Conservation (phyloP, 2,888 invertebrate species). For the Drosophila picticornis region DNA sequence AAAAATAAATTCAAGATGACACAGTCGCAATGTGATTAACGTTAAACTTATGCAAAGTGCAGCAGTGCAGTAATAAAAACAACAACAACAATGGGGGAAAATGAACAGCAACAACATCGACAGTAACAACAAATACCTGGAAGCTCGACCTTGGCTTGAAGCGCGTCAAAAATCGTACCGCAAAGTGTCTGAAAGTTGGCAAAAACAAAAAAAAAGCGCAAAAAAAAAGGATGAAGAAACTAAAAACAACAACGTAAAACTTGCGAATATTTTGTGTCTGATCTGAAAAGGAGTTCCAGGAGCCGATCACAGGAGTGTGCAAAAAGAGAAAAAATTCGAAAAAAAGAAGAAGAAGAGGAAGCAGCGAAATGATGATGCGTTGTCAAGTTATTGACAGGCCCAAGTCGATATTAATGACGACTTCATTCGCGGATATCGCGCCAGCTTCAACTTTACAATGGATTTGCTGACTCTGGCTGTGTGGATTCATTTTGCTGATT, state of each 20-base stretch:
- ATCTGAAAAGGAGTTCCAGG: slow-evolving; percentile 49
- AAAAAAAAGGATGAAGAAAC: slow-evolving; percentile 11
- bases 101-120: slow-evolving; percentile 9
- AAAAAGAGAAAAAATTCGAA: slow-evolving; percentile 22
- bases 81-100: slow-evolving; percentile 24
- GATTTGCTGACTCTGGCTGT: background rate
- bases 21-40: slow-evolving; percentile 55
- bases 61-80: slow-evolving; percentile 35
- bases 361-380: slow-evolving; percentile 71
- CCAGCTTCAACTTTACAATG: slow-evolving; percentile 13
- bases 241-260: slow-evolving; percentile 14
- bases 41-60: slow-evolving; percentile 68
- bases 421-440: slow-evolving; percentile 69
- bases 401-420: slow-evolving; percentile 80
- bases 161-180: slow-evolving; percentile 64
- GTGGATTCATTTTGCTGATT: slow-evolving; percentile 19
- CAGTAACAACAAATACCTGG: slow-evolving; percentile 40
- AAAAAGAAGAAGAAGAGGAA: slow-evolving; percentile 9
- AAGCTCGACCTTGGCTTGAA: slow-evolving; percentile 69
- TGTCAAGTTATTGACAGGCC: slow-evolving; percentile 79
- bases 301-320: slow-evolving; percentile 50
- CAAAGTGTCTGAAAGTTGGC: slow-evolving; percentile 61
- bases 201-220: slow-evolving; percentile 10
- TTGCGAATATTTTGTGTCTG: slow-evolving; percentile 32
- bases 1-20: slow-evolving; percentile 41